These are phyloP conservation scores for Lindbergichthys nudifrons DNA, from an alignment of 2,797 vertebrate genomes.

Conservation along the genomic window DNA sequence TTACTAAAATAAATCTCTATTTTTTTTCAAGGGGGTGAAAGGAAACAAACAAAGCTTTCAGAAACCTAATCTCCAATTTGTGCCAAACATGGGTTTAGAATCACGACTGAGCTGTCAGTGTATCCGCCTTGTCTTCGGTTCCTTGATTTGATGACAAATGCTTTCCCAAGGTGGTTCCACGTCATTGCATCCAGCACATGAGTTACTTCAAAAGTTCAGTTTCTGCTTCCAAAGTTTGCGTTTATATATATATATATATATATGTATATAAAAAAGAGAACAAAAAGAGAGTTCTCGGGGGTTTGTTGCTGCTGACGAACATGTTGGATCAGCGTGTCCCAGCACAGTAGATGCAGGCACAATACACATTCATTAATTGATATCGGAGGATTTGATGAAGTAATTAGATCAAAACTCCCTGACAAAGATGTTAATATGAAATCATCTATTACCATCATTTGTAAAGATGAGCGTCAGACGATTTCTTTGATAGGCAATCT, in stretches of 20 bases:
- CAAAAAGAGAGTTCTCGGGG: slow-evolving; percentile 45
- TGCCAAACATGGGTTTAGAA: slow-evolving; percentile 46
- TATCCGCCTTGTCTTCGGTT: slow-evolving; percentile 38
- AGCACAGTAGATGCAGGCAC: slow-evolving; percentile 70
- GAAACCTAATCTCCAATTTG: slow-evolving; percentile 23
- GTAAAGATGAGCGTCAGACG: slow-evolving; percentile 10
- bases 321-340: slow-evolving; percentile 53
- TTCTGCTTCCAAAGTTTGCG: slow-evolving; percentile 49
- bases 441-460: slow-evolving; percentile 20
- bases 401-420: slow-evolving; percentile 54
- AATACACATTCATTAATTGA: slow-evolving; percentile 79
- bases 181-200: slow-evolving; percentile 25
- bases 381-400: slow-evolving; percentile 53
- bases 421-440: slow-evolving; percentile 45
- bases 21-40: not conserved
- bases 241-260: slow-evolving; percentile 37
- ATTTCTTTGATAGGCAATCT: slow-evolving; percentile 45
- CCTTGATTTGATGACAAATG: slow-evolving; percentile 44
- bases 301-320: slow-evolving; percentile 43
- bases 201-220: slow-evolving; percentile 25
- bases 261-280: slow-evolving; percentile 43
- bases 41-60: not conserved
- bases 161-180: slow-evolving; percentile 33
- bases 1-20: slow-evolving; percentile 29
- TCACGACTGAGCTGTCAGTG: slow-evolving; percentile 57